Conservation (phyloP, 2,113 vertebrate genomes). For the Andinoacara biseriatus region DNA sequence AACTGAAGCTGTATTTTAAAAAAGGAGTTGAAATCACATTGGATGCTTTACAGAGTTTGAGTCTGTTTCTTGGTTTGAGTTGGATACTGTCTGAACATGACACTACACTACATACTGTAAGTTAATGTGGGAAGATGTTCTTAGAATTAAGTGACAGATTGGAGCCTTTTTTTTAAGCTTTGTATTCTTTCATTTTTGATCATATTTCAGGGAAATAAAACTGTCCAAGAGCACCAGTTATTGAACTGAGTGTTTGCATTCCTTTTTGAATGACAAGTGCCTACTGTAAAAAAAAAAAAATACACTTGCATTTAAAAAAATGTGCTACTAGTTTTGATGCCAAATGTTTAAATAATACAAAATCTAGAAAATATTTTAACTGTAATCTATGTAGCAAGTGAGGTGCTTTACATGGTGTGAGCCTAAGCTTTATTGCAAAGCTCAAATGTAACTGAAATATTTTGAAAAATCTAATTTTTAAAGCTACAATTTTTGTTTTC, state of each 20-base stretch:
- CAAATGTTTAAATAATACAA: conserved; percentile 3
- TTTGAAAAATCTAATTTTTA: not conserved
- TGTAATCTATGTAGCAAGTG: not conserved
- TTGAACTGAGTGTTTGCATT: conserved; percentile 14
- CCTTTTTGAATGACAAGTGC: conserved; percentile 47
- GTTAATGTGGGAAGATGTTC: not conserved
- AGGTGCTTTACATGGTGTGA: not conserved
- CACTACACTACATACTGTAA: not conserved
- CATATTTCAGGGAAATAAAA: conserved; percentile 38
- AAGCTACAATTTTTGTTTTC: not conserved
- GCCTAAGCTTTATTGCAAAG: not conserved
- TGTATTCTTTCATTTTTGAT: not conserved
- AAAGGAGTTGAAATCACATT: not conserved
- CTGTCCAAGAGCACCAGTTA: not conserved
- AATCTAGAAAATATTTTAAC: not conserved
- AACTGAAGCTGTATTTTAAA: conserved; percentile 2
- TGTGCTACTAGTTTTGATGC: not conserved
- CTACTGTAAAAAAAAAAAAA: conserved; percentile 28
- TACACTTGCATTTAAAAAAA: not conserved
- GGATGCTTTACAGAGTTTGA: not conserved
- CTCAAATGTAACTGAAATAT: not conserved
- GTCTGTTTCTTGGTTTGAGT: conserved; percentile 4
- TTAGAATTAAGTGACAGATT: not conserved
- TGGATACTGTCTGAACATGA: not conserved
- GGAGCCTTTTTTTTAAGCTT: not conserved